phyloP scores from a whole-genome alignment of 2,797 vertebrate species.

The Microhierax caerulescens region DNA sequence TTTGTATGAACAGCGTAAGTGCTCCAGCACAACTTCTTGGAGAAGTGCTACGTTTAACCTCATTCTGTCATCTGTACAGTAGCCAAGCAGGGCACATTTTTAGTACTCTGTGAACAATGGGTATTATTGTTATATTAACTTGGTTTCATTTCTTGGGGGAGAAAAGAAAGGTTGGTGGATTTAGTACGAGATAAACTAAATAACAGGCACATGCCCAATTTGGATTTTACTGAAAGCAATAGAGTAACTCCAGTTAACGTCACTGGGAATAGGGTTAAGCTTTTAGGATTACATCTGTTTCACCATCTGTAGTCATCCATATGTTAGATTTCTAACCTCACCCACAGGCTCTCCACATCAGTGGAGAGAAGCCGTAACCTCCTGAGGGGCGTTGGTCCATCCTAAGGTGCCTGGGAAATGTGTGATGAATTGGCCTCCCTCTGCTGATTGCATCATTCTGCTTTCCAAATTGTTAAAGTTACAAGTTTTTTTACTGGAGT shows the following conservation, averaged over 20 bases:
- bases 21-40: conserved; percentile 27
- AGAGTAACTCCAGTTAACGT: neutral
- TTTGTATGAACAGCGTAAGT: neutral
- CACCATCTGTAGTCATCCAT: neutral
- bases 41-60: conserved; percentile 28
- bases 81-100: neutral
- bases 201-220: neutral
- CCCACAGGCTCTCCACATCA: rapidly evolving
- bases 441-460: neutral
- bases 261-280: neutral
- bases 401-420: neutral
- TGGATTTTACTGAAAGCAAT: neutral
- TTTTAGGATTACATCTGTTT: conserved; percentile 35
- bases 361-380: neutral
- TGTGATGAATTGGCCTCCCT: neutral
- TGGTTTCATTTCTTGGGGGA: conserved; percentile 12
- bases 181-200: conserved; percentile 32
- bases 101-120: neutral
- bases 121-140: conserved; percentile 20
- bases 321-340: neutral
- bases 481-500: neutral
- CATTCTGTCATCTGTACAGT: neutral
- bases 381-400: neutral
- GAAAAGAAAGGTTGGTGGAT: conserved; percentile 1
- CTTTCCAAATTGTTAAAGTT: neutral